Conservation (phyloP, 2,113 vertebrate species). For the Marcusenius ussheri region DNA sequence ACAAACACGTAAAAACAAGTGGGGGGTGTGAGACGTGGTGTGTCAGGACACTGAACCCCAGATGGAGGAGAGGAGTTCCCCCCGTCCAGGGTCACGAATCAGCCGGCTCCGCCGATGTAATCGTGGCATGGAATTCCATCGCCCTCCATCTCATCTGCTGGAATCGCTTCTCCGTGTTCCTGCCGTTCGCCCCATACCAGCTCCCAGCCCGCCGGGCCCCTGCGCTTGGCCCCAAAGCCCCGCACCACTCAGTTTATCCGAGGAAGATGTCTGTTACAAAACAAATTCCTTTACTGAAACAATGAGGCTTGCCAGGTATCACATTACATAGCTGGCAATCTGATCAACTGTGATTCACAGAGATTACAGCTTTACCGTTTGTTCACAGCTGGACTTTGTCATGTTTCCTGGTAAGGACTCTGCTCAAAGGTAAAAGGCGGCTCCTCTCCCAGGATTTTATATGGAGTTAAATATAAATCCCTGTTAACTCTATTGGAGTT, state of each 20-base stretch:
- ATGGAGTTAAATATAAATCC: not conserved
- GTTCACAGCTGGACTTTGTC: not conserved
- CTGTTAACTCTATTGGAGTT: not conserved
- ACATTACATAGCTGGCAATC: not conserved
- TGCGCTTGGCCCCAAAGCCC: not conserved
- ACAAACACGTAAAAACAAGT: not conserved
- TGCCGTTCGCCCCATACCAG: not conserved
- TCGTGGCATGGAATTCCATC: conserved; percentile 1
- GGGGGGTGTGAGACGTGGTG: not conserved
- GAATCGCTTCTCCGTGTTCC: not conserved
- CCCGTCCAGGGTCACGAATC: not conserved
- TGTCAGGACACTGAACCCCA: not conserved
- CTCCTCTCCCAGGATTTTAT: not conserved
- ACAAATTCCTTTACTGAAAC: not conserved
- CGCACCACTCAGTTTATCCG: not conserved
- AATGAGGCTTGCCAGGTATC: not conserved
- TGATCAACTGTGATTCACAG: not conserved
- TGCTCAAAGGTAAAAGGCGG: not conserved
- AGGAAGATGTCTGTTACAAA: not conserved
- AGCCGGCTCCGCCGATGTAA: not conserved
- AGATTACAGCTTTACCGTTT: not conserved
- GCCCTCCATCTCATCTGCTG: not conserved
- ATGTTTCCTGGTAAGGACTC: not conserved
- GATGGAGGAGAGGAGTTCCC: not conserved
- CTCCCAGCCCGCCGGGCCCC: not conserved